Percentiles rank a stretch among this genome's conserved stretches.
phyloP scores from a whole-genome alignment of 2,797 vertebrate genomes.

The Intellagama lesueurii region DNA sequence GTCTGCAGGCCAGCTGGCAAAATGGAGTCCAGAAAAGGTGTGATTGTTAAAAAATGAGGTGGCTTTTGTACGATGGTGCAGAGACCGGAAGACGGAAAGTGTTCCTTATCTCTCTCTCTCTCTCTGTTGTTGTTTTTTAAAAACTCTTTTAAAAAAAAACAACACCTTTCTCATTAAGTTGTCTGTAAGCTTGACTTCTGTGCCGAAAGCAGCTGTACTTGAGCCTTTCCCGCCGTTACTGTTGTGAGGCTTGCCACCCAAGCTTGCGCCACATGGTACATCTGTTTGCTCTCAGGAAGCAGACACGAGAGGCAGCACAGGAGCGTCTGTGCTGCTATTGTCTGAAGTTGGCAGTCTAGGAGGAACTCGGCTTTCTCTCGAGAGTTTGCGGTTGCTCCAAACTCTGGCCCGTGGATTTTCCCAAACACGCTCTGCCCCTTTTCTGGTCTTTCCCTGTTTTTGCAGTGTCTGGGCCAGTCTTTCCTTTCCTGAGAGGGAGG shows the following conservation, averaged over 20 bases:
- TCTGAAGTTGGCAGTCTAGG: neutral
- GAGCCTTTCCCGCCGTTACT: neutral
- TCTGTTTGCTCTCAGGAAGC: constrained; percentile 8
- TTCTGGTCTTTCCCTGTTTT: neutral
- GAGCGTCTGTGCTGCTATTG: neutral
- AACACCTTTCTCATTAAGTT: constrained; percentile 3
- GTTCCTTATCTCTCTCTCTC: neutral
- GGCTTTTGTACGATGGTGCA: neutral
- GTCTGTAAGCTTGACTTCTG: neutral
- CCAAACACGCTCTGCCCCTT: neutral
- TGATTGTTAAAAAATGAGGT: constrained; percentile 5
- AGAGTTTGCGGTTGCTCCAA: neutral
- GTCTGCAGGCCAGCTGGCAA: neutral
- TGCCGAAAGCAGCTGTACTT: neutral
- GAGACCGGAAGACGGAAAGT: neutral
- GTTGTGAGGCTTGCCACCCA: neutral
- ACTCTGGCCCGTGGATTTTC: neutral
- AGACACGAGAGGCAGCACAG: neutral
- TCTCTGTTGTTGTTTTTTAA: too few species aligned
- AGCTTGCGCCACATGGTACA: constrained; percentile 3
- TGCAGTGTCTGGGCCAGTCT: too few species aligned
- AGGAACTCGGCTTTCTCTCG: neutral
- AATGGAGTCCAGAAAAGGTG: constrained; percentile 35
- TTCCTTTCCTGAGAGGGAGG: neutral
- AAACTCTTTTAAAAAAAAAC: too few species aligned